Base-by-base conservation (phyloP, 2,888 invertebrate species). In the Tachina fera region DNA sequence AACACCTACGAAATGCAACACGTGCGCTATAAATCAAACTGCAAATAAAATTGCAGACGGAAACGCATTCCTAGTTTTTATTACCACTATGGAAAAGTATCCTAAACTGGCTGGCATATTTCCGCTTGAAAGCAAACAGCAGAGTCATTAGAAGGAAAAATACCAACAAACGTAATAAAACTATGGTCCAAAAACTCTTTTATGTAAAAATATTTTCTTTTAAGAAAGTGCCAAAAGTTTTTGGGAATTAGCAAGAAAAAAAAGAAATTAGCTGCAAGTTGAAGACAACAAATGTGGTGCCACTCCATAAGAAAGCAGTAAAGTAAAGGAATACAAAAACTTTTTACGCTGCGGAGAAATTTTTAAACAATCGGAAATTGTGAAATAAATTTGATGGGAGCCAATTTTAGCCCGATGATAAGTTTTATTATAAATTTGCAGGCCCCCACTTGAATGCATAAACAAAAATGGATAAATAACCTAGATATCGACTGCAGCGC, bases 1-100 rank as follows among this genome's bases (percentile, higher is more conserved):
- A 83, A 79, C 83, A 84, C 83, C 83, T 84, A 84, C 78, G 83
- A 75, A 70, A 79, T 84, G 79, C 83, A 84, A 84, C 83, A 84
- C 79, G 79, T 84, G 83, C 79, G 16, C 47, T 53, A 84, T 84
- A 84, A 84, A 84, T 84, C 83, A 84, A 68, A 74, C 45, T 19
- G 45, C 31, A 47, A 67, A 67, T 60, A 67, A 65, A 49, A 58
- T 41, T 63, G 22, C 56, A 63, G 41, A 63, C 53, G 45, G 31
- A 67, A 72, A 72, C 31, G 58, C 61, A 53, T 61, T 63, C 39
- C 45, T 10, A 16, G 4, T 56, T 53, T 63, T 71, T 71, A 56
- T 79, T 79, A 53, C 70, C 60, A 45, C 72, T 56, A 41, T 47
- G 19, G 31, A 63, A 77, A 71, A 83, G 14, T 77, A n/a, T 65